Evolutionary conservation across 2,113 vertebrate species (phyloP).

Genomic region (Scomber scombrus): DNA sequence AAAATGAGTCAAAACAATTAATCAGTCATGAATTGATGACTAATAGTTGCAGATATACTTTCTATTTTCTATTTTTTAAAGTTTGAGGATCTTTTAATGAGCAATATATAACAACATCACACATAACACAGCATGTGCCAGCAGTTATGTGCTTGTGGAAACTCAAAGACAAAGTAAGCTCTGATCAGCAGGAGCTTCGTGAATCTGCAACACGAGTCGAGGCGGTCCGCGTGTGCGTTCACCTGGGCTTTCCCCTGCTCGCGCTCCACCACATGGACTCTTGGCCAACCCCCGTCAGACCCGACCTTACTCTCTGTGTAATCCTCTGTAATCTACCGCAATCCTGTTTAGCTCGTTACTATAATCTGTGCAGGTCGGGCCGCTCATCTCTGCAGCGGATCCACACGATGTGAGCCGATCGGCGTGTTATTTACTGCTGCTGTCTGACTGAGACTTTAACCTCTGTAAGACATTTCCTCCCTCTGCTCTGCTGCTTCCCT

Average conservation of each 20-base stretch:
- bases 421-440: conserved; percentile 13
- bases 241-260: conserved; percentile 47
- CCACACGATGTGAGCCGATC: not conserved
- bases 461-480: conserved; percentile 16
- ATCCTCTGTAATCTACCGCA: conserved; percentile 68
- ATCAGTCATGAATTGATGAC: no score
- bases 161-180: no score
- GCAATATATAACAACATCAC: no score
- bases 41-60: no score
- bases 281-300: conserved; percentile 33
- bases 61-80: no score
- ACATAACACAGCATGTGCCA: no score
- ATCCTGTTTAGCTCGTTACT: conserved; percentile 75
- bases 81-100: no score
- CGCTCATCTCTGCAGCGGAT: conserved; percentile 35
- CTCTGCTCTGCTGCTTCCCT: not conserved
- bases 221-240: not conserved
- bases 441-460: not conserved
- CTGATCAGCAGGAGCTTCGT: no score
- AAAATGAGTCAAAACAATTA: no score
- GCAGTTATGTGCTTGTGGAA: no score
- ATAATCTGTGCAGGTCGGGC: conserved; percentile 59
- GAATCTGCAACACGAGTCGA: no score
- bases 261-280: conserved; percentile 52
- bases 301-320: conserved; percentile 39